Evolutionary conservation across 2,888 invertebrate genomes (phyloP).

Genomic region (Enchytraeus crypticus): DNA sequence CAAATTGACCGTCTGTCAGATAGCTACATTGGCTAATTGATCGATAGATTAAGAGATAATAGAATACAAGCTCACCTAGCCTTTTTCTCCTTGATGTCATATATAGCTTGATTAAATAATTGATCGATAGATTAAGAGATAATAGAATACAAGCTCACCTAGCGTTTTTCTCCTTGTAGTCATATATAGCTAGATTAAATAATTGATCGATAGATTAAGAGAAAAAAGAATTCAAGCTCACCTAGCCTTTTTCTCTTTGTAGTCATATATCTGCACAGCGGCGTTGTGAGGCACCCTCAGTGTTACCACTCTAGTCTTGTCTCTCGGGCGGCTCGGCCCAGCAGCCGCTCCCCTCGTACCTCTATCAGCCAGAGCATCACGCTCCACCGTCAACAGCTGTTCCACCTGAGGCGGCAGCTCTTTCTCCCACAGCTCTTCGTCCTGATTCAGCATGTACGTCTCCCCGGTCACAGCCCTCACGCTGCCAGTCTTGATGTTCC

Average conservation of each 20-base stretch:
- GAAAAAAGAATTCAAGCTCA: conserved; percentile 12
- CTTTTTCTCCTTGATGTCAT: background rate
- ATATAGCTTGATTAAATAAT: too few species aligned
- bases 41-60: too few species aligned
- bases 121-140: too few species aligned
- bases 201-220: background rate
- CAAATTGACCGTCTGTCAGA: too few species aligned
- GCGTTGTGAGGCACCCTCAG: conserved; percentile 53
- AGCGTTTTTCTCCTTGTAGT: background rate
- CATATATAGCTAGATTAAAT: background rate
- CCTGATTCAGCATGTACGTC: conserved; percentile 53
- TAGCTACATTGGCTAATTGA: too few species aligned
- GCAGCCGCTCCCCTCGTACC: conserved; percentile 14
- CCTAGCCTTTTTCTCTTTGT: conserved; percentile 52
- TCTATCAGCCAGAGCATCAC: conserved; percentile 51
- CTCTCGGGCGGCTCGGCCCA: conserved; percentile 14
- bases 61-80: too few species aligned
- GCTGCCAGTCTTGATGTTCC: conserved; percentile 50
- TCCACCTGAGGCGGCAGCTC: conserved; percentile 49
- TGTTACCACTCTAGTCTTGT: conserved; percentile 39
- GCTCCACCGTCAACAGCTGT: conserved; percentile 34
- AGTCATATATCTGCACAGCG: conserved; percentile 53
- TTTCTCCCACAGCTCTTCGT: conserved; percentile 49
- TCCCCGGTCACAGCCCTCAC: conserved; percentile 50
- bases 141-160: too few species aligned